Conservation (phyloP, 1,140 invertebrate species). For the Zeugodacus cucurbitae region DNA sequence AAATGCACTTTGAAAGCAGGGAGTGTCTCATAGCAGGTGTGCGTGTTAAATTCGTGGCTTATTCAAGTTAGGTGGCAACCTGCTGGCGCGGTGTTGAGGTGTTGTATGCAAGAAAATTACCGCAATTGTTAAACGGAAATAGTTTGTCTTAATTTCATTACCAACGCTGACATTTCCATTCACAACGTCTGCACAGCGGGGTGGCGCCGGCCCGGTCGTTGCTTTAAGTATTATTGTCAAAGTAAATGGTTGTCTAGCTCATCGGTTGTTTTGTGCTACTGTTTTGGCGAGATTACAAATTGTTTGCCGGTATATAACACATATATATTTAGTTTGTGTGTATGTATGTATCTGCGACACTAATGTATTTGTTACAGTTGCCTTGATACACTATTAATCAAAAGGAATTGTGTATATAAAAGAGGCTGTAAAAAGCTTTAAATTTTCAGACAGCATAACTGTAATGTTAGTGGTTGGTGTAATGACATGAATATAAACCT, state of each 20-base stretch:
- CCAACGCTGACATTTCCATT: background rate
- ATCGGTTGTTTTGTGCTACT: background rate
- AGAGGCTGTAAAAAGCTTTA: too few species aligned
- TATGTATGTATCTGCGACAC: background rate
- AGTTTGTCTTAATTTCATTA: constrained; percentile 39
- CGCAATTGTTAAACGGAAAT: constrained; percentile 31
- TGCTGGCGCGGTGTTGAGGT: background rate
- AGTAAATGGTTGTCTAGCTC: background rate
- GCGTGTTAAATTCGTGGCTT: background rate
- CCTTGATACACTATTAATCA: background rate
- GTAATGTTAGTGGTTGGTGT: too few species aligned
- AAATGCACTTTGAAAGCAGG: constrained; percentile 10
- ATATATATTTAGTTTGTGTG: background rate
- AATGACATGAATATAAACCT: too few species aligned
- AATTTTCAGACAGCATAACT: background rate
- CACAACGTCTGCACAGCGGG: background rate
- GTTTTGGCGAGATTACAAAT: background rate
- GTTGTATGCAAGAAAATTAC: background rate
- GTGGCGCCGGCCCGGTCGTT: background rate
- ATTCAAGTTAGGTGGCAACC: background rate
- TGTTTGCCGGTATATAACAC: background rate
- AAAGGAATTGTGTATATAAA: background rate
- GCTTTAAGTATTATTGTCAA: background rate
- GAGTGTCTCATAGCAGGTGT: background rate
- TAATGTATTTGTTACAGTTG: background rate